These are phyloP conservation scores for Daubentonia madagascariensis DNA, from an alignment of 2,113 vertebrate species.

Conservation along the genomic window DNA sequence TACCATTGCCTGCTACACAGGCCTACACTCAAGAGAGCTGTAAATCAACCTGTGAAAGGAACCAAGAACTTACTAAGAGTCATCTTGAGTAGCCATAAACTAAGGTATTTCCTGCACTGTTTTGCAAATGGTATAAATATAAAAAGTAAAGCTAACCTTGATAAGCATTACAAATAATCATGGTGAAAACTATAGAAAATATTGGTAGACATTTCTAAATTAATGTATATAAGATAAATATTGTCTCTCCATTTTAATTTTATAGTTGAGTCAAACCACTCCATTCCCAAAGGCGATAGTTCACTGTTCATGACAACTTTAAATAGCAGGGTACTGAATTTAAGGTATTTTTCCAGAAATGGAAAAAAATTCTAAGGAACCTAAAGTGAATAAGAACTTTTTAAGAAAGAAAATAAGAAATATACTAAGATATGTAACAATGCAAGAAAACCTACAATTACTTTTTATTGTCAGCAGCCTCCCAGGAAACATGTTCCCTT, in stretches of 20 bases:
- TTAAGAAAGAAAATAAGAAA: slow-evolving; percentile 49
- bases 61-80: slow-evolving; percentile 25
- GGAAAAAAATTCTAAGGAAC: slow-evolving; percentile 17
- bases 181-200: slow-evolving; percentile 36
- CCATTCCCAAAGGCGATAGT: slow-evolving; percentile 41
- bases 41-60: slow-evolving; percentile 51
- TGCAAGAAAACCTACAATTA: slow-evolving; percentile 40
- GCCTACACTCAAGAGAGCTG: neutral
- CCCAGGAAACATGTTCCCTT: slow-evolving; percentile 39
- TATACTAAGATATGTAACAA: slow-evolving; percentile 40
- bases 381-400: slow-evolving; percentile 49
- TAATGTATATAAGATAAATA: neutral
- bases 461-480: slow-evolving; percentile 58
- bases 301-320: neutral
- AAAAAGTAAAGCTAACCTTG: slow-evolving; percentile 38
- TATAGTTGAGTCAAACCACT: neutral
- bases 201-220: slow-evolving; percentile 8
- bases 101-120: neutral
- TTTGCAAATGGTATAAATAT: slow-evolving; percentile 30
- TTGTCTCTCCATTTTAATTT: slow-evolving; percentile 29
- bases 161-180: slow-evolving; percentile 31
- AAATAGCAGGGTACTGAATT: slow-evolving; percentile 11
- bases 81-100: neutral
- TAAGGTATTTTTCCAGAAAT: slow-evolving; percentile 36
- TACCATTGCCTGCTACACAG: neutral